These are phyloP conservation scores for Athalia rosae DNA, from an alignment of 2,888 invertebrate species.

Conservation along the genomic window DNA sequence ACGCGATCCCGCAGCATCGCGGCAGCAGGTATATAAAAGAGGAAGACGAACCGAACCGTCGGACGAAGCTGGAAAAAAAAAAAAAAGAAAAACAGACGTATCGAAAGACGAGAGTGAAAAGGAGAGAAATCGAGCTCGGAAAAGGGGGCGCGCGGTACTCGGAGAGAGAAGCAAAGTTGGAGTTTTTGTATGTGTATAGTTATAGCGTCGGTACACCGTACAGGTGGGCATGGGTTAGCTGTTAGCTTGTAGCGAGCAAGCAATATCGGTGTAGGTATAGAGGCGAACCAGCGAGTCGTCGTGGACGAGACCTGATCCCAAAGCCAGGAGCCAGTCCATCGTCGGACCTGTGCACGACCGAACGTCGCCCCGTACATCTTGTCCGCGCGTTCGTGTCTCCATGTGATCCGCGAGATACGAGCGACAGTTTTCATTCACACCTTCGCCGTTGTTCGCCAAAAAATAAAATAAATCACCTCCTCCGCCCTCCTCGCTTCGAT, in stretches of 20 bases:
- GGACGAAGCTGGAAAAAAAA: constrained; percentile 20
- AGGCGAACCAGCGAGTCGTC: constrained; percentile 55
- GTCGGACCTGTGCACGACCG: constrained; percentile 72
- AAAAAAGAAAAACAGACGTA: constrained; percentile 40
- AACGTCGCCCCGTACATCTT: constrained; percentile 65
- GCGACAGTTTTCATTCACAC: constrained; percentile 39
- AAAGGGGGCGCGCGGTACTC: constrained; percentile 10
- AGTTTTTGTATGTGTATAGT: neutral
- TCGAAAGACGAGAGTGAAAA: constrained; percentile 23
- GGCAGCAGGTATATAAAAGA: constrained; percentile 45
- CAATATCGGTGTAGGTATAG: constrained; percentile 53
- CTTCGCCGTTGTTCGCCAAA: neutral
- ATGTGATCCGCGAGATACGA: constrained; percentile 54
- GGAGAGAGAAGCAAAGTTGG: constrained; percentile 1
- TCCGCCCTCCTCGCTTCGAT: too few relatives aligned
- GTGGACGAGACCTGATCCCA: constrained; percentile 69
- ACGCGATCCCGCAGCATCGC: neutral
- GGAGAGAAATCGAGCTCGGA: constrained; percentile 47
- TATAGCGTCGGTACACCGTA: constrained; percentile 12
- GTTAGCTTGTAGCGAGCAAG: constrained; percentile 41
- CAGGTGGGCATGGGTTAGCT: constrained; percentile 42
- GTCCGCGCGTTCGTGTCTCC: constrained; percentile 66
- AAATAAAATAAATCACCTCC: neutral
- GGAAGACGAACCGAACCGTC: constrained; percentile 32
- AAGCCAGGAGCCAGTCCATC: constrained; percentile 73